phyloP scores from a whole-genome alignment of 2,888 invertebrate genomes.

The Meteorus colon region DNA sequence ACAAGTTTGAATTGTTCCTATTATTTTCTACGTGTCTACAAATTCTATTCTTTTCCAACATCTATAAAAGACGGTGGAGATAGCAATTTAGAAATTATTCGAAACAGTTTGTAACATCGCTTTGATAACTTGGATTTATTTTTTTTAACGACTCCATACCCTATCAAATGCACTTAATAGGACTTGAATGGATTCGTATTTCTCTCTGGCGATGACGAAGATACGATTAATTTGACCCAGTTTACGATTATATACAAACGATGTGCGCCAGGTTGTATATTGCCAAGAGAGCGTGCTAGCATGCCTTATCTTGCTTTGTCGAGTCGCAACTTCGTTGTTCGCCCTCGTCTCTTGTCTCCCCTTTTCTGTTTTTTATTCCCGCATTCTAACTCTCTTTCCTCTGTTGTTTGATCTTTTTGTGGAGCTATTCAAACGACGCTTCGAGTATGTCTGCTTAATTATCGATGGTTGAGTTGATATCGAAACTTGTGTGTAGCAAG shows the following conservation, averaged over 20 bases:
- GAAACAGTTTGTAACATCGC: conserved; percentile 41
- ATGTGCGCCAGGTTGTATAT: conserved; percentile 18
- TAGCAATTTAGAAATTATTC: conserved; percentile 23
- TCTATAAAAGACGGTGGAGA: background rate
- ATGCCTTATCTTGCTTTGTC: conserved; percentile 44
- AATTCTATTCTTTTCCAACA: background rate
- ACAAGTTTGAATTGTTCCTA: too few species aligned
- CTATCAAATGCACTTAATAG: background rate
- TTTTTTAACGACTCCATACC: conserved; percentile 12
- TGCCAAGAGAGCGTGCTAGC: conserved; percentile 35
- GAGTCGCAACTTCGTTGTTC: conserved; percentile 17
- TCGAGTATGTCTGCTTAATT: conserved; percentile 36
- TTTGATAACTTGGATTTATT: conserved; percentile 40
- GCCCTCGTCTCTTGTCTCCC: background rate
- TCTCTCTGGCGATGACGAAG: conserved; percentile 46
- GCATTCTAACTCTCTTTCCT: background rate
- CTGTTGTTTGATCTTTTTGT: conserved; percentile 20
- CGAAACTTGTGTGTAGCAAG: background rate
- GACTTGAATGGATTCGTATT: conserved; percentile 46
- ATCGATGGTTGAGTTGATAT: conserved; percentile 24
- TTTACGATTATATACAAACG: conserved; percentile 42
- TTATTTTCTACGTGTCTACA: background rate
- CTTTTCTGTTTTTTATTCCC: conserved; percentile 16
- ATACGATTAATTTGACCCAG: conserved; percentile 54
- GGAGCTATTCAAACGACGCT: conserved; percentile 21